These are phyloP conservation scores for Oostethus manadensis DNA, from an alignment of 2,113 vertebrate species.

Conservation along the genomic window DNA sequence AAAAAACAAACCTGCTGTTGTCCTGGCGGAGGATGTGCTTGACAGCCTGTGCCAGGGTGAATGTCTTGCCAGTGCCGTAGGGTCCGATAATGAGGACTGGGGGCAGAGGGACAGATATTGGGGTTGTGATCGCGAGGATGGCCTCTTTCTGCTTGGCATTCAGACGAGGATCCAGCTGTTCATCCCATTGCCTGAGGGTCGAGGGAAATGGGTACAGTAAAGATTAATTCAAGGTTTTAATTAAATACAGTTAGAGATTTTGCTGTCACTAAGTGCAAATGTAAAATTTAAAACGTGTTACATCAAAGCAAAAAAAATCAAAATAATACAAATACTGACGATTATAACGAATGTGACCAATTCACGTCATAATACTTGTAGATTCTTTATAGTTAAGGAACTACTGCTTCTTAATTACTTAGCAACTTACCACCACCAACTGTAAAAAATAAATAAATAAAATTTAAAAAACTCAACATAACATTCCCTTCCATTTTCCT, in stretches of 20 bases:
- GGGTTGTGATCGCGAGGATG: constrained; percentile 95
- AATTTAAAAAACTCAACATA: too few species aligned
- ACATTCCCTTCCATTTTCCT: too few species aligned
- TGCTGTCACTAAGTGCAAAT: too few species aligned
- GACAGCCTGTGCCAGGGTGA: constrained; percentile 97
- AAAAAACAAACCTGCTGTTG: constrained; percentile 78
- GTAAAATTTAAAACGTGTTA: too few species aligned
- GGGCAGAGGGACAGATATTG: constrained; percentile 84
- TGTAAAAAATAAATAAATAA: too few species aligned
- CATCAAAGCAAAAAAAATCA: too few species aligned
- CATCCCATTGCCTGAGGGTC: constrained; percentile 90
- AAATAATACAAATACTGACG: too few species aligned
- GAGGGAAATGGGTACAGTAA: constrained; percentile 5
- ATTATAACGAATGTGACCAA: too few species aligned
- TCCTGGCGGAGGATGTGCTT: constrained; percentile 97
- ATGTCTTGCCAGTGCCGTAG: constrained; percentile 98
- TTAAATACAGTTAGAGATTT: not conserved
- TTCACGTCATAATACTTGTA: too few species aligned
- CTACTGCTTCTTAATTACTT: too few species aligned
- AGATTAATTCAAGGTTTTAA: not conserved
- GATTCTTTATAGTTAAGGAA: too few species aligned
- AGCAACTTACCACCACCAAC: too few species aligned
- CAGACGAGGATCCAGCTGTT: constrained; percentile 95
- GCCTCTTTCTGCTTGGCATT: constrained; percentile 99
- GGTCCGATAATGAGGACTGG: constrained; percentile 97